Percentiles rank a stretch among this genome's conserved stretches.
Conservation (phyloP, 2,888 invertebrate genomes). For the Phaedon cochleariae region DNA sequence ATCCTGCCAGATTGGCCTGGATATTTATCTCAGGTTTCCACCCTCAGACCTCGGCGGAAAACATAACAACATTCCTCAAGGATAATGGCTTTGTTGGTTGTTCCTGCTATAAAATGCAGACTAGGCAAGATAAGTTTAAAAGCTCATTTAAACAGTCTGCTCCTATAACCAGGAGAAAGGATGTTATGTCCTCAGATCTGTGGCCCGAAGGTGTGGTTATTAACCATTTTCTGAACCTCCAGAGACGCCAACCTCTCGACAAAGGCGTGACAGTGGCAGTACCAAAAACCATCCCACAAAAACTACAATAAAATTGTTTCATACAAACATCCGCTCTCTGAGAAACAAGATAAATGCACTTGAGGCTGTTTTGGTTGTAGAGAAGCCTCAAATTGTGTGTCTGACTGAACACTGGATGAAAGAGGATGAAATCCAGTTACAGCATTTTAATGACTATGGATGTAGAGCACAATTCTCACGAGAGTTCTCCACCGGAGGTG, state of each 20-base stretch:
- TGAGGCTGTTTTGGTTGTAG: no score
- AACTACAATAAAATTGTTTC: no score
- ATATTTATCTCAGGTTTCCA: not conserved
- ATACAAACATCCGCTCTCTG: no score
- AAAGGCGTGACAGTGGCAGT: not conserved
- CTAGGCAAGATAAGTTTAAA: not conserved
- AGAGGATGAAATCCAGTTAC: not conserved
- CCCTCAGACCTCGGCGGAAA: not conserved
- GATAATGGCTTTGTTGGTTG: not conserved
- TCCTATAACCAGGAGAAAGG: not conserved
- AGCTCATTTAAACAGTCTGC: not conserved
- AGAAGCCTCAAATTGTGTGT: no score
- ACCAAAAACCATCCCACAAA: not conserved
- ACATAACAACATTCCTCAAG: not conserved
- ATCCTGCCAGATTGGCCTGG: not conserved
- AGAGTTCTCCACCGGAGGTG: not conserved
- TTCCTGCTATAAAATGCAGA: not conserved
- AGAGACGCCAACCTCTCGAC: not conserved
- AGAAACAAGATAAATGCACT: no score
- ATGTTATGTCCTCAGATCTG: not conserved
- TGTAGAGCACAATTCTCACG: not conserved
- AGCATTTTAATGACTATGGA: not conserved
- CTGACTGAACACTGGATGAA: not conserved
- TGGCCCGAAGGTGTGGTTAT: not conserved
- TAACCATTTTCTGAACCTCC: conserved; percentile 1